Percentiles rank a stretch among this genome's conserved stretches.
Conservation (phyloP, 2,113 vertebrate genomes). For the Seriola dumerili region DNA sequence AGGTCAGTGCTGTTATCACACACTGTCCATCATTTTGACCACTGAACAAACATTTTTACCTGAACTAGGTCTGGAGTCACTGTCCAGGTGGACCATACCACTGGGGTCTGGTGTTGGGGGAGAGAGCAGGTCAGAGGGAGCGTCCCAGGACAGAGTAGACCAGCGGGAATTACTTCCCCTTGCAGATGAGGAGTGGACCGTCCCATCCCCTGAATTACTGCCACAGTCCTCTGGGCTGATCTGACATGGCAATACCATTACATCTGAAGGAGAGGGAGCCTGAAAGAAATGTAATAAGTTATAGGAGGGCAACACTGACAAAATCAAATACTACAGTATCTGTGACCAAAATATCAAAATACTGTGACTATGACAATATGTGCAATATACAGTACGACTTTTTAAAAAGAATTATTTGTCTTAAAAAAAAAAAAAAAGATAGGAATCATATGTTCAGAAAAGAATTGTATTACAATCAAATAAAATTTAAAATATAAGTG, state of each 20-base stretch:
- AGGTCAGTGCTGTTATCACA: conserved; percentile 26
- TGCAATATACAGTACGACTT: too few species aligned
- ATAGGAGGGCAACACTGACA: background rate
- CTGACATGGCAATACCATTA: conserved; percentile 57
- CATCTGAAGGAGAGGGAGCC: conserved; percentile 74
- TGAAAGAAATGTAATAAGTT: conserved; percentile 39
- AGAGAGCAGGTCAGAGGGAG: conserved; percentile 83
- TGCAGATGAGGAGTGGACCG: conserved; percentile 48
- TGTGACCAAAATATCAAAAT: background rate
- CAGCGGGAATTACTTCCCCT: conserved; percentile 75
- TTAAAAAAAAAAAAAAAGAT: background rate
- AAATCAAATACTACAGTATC: background rate
- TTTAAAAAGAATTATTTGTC: too few species aligned
- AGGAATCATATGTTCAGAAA: background rate
- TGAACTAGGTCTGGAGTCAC: conserved; percentile 87
- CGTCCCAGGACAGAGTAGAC: conserved; percentile 84
- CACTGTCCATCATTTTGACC: background rate
- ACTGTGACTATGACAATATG: background rate
- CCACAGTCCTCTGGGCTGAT: conserved; percentile 60
- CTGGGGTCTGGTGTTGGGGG: conserved; percentile 79
- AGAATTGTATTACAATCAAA: too few species aligned
- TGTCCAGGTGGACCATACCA: conserved; percentile 72
- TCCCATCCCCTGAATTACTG: conserved; percentile 49
- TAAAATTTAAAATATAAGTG: too few species aligned
- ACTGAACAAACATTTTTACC: conserved; percentile 64